phyloP scores from a whole-genome alignment of 2,888 invertebrate species.

The Gymnocheta viridis region DNA sequence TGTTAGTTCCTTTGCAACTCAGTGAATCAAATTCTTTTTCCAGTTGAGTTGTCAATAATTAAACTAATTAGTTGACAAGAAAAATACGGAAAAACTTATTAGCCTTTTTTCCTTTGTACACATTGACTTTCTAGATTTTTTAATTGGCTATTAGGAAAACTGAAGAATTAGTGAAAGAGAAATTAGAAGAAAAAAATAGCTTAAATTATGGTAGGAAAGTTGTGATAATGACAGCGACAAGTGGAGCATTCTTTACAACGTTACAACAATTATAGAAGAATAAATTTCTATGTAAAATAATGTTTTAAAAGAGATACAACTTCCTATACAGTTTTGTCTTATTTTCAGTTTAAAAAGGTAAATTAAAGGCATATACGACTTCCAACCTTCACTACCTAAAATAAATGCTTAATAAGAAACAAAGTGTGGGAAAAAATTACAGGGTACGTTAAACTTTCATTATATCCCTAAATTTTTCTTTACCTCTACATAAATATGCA shows the following conservation, averaged over 20 bases:
- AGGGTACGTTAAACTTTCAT: no score
- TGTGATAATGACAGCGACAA: constrained; percentile 51
- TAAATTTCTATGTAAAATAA: neutral
- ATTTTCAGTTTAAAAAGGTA: no score
- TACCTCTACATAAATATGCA: no score
- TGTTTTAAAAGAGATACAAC: no score
- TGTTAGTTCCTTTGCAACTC: neutral
- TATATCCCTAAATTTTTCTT: no score
- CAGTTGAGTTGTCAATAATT: constrained; percentile 45
- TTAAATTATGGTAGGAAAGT: constrained; percentile 26
- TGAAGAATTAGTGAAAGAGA: constrained; percentile 1
- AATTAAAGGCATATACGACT: no score
- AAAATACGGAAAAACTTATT: constrained; percentile 32
- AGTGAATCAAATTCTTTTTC: constrained; percentile 24
- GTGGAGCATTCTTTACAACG: constrained; percentile 45
- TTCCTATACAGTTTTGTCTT: no score
- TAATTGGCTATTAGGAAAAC: constrained; percentile 42
- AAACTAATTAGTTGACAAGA: constrained; percentile 45
- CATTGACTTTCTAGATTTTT: neutral
- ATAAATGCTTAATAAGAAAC: no score
- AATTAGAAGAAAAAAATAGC: neutral
- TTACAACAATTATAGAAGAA: constrained; percentile 1
- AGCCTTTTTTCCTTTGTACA: constrained; percentile 38
- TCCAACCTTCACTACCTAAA: no score
- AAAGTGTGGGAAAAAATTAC: no score